Conservation (phyloP, 2,888 invertebrate genomes). For the Prosapia bicincta region DNA sequence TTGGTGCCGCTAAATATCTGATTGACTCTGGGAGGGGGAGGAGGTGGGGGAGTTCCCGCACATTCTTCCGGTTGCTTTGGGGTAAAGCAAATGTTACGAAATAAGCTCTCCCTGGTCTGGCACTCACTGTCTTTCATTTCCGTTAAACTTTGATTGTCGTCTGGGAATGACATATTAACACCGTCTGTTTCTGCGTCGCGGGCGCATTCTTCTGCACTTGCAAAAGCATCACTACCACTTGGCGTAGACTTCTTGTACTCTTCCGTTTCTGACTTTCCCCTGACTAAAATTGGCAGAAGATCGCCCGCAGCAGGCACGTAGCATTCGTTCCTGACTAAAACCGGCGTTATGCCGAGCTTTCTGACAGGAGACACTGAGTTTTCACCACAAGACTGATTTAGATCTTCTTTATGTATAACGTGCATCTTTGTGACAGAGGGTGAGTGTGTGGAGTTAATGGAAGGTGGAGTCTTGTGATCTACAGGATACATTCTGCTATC, state of each 20-base stretch:
- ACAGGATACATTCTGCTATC: neutral
- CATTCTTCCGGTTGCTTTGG: neutral
- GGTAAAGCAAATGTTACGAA: constrained; percentile 42
- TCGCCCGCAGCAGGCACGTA: constrained; percentile 9
- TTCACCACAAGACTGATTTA: neutral
- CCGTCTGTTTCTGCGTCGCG: neutral
- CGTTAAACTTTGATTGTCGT: neutral
- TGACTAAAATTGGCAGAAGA: constrained; percentile 3
- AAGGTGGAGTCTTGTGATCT: neutral
- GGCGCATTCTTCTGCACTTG: neutral
- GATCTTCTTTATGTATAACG: neutral
- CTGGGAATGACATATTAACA: neutral
- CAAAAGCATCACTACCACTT: neutral
- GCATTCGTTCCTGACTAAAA: constrained; percentile 5
- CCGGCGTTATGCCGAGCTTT: neutral
- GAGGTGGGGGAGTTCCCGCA: neutral
- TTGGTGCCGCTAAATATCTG: neutral
- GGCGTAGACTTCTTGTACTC: neutral
- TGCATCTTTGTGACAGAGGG: neutral
- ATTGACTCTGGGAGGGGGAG: constrained; percentile 19
- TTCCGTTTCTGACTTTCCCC: neutral
- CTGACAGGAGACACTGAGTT: neutral
- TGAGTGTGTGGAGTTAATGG: neutral
- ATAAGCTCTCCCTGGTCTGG: constrained; percentile 78
- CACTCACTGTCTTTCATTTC: constrained; percentile 70